Conservation (phyloP, 1,140 invertebrate genomes). For the Calephelis virginiensis region DNA sequence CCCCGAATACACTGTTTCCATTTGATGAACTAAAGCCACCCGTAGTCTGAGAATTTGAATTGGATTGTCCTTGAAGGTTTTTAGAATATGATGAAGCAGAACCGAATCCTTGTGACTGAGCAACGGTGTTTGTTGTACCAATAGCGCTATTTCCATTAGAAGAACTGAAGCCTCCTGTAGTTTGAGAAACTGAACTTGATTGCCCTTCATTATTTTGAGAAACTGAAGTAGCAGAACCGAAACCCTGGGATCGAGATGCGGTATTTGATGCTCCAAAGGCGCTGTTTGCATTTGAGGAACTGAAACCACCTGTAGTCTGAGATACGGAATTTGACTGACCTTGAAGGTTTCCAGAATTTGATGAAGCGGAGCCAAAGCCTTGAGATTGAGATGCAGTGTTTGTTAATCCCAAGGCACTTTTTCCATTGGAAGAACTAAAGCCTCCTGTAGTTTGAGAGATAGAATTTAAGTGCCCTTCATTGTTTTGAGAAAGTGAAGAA, state of each 20-base stretch:
- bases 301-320: neutral
- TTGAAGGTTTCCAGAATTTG: neutral
- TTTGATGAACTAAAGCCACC: conserved; percentile 5
- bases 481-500: too few relatives aligned
- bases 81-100: neutral
- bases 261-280: conserved; percentile 21
- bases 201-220: too few relatives aligned
- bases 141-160: neutral
- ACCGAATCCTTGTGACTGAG: neutral
- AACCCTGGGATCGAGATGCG: conserved; percentile 14
- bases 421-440: neutral
- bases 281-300: conserved; percentile 1
- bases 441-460: conserved; percentile 22
- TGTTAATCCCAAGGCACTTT: neutral
- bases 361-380: neutral
- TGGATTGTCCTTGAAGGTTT: neutral
- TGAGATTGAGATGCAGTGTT: neutral
- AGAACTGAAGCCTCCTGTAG: conserved; percentile 5
- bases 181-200: conserved; percentile 31
- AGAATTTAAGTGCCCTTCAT: conserved; percentile 22
- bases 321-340: neutral
- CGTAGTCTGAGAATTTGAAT: neutral
- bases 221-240: too few relatives aligned
- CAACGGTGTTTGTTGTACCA: neutral
- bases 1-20: neutral